Evolutionary conservation across 2,797 vertebrate species (phyloP), one percentile per base, ranked within the genome.

Genomic region (Oryzias dopingdopingensis): DNA sequence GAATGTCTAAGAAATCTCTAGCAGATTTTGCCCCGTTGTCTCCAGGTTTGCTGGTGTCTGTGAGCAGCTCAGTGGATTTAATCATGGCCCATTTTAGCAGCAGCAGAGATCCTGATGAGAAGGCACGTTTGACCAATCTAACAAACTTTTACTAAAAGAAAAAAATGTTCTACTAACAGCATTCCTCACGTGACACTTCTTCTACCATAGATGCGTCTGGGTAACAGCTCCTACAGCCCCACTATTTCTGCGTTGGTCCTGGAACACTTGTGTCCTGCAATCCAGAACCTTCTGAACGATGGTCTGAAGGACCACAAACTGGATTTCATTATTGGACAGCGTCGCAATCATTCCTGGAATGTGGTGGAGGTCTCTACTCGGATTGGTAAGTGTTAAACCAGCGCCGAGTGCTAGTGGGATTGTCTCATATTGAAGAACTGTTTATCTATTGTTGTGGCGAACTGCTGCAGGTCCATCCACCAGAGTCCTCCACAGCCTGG

Each of bases 21-120:
- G 0, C 56, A 14, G 42, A 17, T 60, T 4, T 48, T 17, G 64
- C 13, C 74, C 14, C 7, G 1, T 14, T 67, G 15, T 75, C 15
- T 70, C 5, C 14, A 94, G 97, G 93, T 70, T 79, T 98, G 74
- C 89, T 99, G 74, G 95, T 96, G 78, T 92, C 93, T n/a, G 90
- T 99, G 77, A 97, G 96, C 85, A 89, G 86, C 6, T 96, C 95
- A 0, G 95, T 99, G 77, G 95, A 99, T 84, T 84, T 96, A 64
- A 96, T 99, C 46, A 93, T 94, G 86, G 93, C 93, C 72, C 94
- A 98, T 85, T 98, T 98, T 81, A 94, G 94, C 74, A 95, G 93
- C 71, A 95, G 92, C 85, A 92, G 94, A 80, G 94, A 98, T 65
- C 93, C 94, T 14, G 93, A 94, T 3, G 93, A 95, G 69, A 99